Evolutionary conservation across 1,140 invertebrate genomes (phyloP).

Genomic region (Anoplophora glabripennis): DNA sequence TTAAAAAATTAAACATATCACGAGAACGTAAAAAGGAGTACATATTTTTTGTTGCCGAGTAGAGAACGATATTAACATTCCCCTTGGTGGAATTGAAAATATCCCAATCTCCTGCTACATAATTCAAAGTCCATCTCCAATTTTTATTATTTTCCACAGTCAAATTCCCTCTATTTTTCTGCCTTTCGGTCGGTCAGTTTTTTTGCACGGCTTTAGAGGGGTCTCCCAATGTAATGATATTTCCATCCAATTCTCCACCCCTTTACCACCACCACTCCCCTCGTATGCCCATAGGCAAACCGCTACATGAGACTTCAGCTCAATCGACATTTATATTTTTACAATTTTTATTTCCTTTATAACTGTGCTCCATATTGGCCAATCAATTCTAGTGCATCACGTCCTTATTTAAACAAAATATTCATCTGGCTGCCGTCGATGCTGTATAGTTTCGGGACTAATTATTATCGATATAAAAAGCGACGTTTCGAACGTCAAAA

Average conservation of each 20-base stretch:
- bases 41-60: too few relatives aligned
- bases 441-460: too few relatives aligned
- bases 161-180: slow-evolving; percentile 49
- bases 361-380: slow-evolving; percentile 5
- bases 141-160: slow-evolving; percentile 50
- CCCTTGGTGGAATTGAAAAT: slow-evolving; percentile 11
- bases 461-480: too few relatives aligned
- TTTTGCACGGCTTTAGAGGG: slow-evolving; percentile 42
- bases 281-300: slow-evolving; percentile 6
- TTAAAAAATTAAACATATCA: too few relatives aligned
- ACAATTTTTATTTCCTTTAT: slow-evolving; percentile 13
- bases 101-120: slow-evolving; percentile 42
- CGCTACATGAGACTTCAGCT: slow-evolving; percentile 5
- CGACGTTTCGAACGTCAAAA: too few relatives aligned
- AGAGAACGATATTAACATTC: not conserved
- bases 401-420: not conserved
- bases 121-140: slow-evolving; percentile 49
- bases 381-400: slow-evolving; percentile 6
- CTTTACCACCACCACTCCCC: not conserved
- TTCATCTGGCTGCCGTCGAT: too few relatives aligned
- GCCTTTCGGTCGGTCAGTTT: slow-evolving; percentile 47
- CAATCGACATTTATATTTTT: slow-evolving; percentile 18
- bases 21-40: too few relatives aligned
- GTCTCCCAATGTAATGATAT: slow-evolving; percentile 47
- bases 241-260: slow-evolving; percentile 43